A percentile compares a stretch with the other conserved stretches of the same genome.
Evolutionary conservation across 2,113 vertebrate genomes (phyloP).

Genomic region (Barnardius zonarius): DNA sequence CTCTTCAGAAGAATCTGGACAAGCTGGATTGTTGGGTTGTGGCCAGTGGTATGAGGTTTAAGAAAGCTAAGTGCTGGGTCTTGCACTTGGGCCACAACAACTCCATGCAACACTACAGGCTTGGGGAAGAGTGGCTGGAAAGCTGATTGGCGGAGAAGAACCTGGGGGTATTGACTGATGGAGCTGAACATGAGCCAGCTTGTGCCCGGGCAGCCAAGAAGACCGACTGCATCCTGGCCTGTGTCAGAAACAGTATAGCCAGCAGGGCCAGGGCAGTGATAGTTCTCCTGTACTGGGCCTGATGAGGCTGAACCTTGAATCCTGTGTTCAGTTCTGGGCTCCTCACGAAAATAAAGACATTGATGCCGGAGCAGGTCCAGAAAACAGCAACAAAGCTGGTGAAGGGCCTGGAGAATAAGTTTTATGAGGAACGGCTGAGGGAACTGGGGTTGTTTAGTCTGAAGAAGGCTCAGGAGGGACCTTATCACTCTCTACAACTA

Average conservation of each 20-base stretch:
- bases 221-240: neutral
- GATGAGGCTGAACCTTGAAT: rapidly evolving
- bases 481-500: rapidly evolving
- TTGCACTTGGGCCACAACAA: neutral
- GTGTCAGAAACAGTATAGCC: neutral
- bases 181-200: neutral
- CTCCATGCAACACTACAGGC: neutral
- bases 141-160: neutral
- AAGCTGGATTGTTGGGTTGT: neutral
- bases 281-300: neutral
- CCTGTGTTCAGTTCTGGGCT: neutral
- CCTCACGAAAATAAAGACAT: rapidly evolving
- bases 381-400: rapidly evolving
- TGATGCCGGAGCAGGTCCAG: rapidly evolving
- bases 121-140: neutral
- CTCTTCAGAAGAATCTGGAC: neutral
- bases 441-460: neutral
- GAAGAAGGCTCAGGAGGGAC: neutral
- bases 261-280: neutral
- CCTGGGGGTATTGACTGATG: neutral
- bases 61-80: neutral
- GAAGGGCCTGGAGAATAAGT: neutral
- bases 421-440: neutral
- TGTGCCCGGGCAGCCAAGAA: neutral
- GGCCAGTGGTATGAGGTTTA: neutral